Conservation (phyloP, 2,888 invertebrate genomes). For the Glaucopsyche alexis region DNA sequence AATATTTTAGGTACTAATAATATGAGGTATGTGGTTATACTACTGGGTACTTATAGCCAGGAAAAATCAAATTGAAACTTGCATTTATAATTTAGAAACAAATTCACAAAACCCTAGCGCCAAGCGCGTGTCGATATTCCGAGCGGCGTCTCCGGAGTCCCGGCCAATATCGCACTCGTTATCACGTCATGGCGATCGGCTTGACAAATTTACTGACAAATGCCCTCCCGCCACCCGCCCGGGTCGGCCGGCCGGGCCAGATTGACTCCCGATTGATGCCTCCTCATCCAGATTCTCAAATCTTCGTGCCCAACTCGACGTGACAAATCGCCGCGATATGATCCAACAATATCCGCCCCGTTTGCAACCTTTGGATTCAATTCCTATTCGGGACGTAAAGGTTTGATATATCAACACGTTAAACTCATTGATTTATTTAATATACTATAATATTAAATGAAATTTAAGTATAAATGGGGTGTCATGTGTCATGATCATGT, state of each 20-base stretch:
- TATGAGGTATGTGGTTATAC: too few species aligned
- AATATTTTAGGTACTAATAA: too few species aligned
- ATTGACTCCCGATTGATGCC: slow-evolving; percentile 13
- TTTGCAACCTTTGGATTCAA: background rate
- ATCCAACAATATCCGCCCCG: background rate
- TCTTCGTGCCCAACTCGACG: background rate
- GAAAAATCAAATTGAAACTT: too few species aligned
- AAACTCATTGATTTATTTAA: too few species aligned
- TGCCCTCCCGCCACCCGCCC: background rate
- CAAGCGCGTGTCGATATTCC: background rate
- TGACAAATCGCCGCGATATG: background rate
- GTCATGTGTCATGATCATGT: background rate
- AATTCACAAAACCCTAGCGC: background rate
- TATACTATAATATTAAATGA: too few species aligned
- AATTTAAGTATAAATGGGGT: too few species aligned
- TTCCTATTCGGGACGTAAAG: background rate
- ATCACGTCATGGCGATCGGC: background rate
- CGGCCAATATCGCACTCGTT: background rate
- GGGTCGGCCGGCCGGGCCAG: background rate
- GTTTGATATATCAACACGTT: too few species aligned
- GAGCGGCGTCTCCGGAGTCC: background rate
- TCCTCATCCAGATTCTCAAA: background rate
- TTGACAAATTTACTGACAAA: background rate
- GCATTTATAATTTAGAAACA: too few species aligned
- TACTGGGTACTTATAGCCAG: too few species aligned